These are phyloP conservation scores for Sebastolobus altivelis DNA, from an alignment of 2,797 vertebrate genomes.

Conservation along the genomic window DNA sequence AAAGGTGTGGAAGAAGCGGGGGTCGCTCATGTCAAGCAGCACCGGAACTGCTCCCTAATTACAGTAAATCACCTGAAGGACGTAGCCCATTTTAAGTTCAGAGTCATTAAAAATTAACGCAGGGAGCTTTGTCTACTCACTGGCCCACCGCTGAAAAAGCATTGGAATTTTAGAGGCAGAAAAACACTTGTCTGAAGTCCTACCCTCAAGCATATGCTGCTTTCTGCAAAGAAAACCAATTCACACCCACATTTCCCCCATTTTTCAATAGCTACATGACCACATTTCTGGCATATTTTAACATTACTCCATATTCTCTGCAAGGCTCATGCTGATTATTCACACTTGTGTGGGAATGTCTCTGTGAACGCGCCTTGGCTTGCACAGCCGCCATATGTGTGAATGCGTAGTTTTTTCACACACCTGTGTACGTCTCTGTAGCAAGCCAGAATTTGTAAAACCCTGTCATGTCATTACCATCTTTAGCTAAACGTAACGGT, in stretches of 20 bases:
- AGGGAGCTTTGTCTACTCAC: neutral
- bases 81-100: constrained; percentile 10
- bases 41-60: neutral
- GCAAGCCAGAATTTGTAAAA: constrained; percentile 46
- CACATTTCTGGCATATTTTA: constrained; percentile 44
- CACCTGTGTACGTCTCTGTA: constrained; percentile 51
- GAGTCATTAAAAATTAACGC: constrained; percentile 33
- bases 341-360: constrained; percentile 75
- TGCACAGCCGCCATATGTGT: constrained; percentile 39
- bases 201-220: constrained; percentile 1
- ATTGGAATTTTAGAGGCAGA: constrained; percentile 15
- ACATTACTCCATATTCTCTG: constrained; percentile 15
- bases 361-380: constrained; percentile 60
- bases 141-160: neutral
- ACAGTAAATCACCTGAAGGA: constrained; percentile 22
- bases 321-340: constrained; percentile 37
- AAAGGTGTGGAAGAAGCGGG: constrained; percentile 24
- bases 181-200: neutral
- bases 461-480: constrained; percentile 30
- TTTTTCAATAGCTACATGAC: constrained; percentile 6
- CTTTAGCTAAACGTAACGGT: constrained; percentile 1
- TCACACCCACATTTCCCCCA: neutral
- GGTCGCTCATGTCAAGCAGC: constrained; percentile 26
- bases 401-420: constrained; percentile 54
- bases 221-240: neutral